These are phyloP conservation scores for Petaurus breviceps DNA, from an alignment of 2,113 vertebrate genomes.

Conservation along the genomic window DNA sequence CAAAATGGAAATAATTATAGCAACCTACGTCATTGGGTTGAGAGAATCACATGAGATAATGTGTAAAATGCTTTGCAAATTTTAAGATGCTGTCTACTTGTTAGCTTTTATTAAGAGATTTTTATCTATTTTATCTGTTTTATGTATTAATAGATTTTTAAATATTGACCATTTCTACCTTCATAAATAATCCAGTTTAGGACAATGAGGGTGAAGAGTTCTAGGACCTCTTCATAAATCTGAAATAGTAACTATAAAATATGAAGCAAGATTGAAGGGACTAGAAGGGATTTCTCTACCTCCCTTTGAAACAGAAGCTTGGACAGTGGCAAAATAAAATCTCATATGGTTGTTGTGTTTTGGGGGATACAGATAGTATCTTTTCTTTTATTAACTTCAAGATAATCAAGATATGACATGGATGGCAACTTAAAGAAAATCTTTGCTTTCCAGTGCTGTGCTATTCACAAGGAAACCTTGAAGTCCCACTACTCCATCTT, in stretches of 20 bases:
- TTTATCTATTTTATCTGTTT: too few species aligned
- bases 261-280: background rate
- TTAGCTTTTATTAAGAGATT: background rate
- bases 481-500: background rate
- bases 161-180: background rate
- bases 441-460: background rate
- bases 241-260: background rate
- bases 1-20: background rate
- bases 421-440: background rate
- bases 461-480: background rate
- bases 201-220: background rate
- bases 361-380: constrained; percentile 25
- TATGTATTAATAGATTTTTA: background rate
- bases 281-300: background rate
- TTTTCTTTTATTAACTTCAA: background rate
- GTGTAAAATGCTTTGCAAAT: background rate
- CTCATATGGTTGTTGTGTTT: constrained; percentile 18
- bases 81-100: background rate
- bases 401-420: background rate
- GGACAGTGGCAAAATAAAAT: constrained; percentile 11
- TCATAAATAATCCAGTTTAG: background rate
- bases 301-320: constrained; percentile 22
- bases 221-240: background rate
- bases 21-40: background rate
- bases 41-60: background rate